Evolutionary conservation across 2,888 invertebrate genomes (phyloP).

Genomic region (Macaria notata): DNA sequence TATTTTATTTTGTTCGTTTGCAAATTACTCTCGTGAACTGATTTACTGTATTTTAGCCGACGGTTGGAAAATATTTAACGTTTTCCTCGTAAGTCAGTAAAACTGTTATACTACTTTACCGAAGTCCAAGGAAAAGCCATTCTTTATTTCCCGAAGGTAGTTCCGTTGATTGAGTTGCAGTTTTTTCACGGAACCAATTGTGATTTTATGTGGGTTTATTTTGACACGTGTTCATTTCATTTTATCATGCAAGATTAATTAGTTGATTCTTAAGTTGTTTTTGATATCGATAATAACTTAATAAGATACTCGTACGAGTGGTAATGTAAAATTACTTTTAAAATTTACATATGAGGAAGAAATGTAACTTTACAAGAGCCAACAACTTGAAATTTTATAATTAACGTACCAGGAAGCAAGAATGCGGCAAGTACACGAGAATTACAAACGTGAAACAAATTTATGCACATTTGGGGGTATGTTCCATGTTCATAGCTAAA

Average conservation of each 20-base stretch:
- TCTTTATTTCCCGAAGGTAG: constrained; percentile 11
- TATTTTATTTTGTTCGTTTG: constrained; percentile 32
- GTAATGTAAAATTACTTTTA: too few species aligned
- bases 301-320: too few species aligned
- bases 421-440: constrained; percentile 11
- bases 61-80: constrained; percentile 24
- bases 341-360: too few species aligned
- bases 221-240: too few species aligned
- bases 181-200: constrained; percentile 8
- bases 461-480: constrained; percentile 24
- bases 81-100: constrained; percentile 23
- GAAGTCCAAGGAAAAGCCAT: constrained; percentile 11
- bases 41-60: constrained; percentile 33
- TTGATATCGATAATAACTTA: too few species aligned
- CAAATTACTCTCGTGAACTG: constrained; percentile 33
- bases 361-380: too few species aligned
- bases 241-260: too few species aligned
- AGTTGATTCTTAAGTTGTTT: too few species aligned
- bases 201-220: background rate
- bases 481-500: constrained; percentile 15
- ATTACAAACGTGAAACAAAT: constrained; percentile 17
- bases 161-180: constrained; percentile 7
- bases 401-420: constrained; percentile 19
- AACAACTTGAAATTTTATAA: too few species aligned
- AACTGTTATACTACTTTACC: constrained; percentile 12